Conservation (phyloP, 2,888 invertebrate genomes). For the Nemotelus nigrinus region DNA sequence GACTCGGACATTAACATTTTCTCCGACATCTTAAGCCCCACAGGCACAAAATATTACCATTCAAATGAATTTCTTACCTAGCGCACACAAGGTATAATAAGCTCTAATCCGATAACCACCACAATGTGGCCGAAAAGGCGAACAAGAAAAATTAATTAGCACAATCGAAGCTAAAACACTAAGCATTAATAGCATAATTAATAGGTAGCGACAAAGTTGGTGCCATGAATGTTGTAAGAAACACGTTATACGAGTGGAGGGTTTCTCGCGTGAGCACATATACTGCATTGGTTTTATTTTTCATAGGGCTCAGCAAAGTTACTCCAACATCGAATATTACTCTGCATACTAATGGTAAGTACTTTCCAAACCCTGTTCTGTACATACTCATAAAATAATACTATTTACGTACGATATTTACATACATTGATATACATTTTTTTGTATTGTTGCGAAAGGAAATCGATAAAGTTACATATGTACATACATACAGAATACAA, state of each 20-base stretch:
- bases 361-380: too few species aligned
- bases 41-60: too few species aligned
- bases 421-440: conserved; percentile 16
- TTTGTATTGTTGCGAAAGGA: neutral
- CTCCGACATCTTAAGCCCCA: too few species aligned
- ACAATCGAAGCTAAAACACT: conserved; percentile 33
- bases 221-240: neutral
- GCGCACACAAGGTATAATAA: conserved; percentile 1
- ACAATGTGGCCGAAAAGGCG: neutral
- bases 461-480: neutral
- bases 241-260: conserved; percentile 19
- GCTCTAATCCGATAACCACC: conserved; percentile 29
- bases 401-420: conserved; percentile 9
- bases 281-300: neutral
- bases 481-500: neutral
- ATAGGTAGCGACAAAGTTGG: conserved; percentile 13
- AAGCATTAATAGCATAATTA: conserved; percentile 44
- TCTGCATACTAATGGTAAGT: neutral
- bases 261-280: conserved; percentile 24
- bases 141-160: conserved; percentile 35
- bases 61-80: neutral
- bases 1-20: too few species aligned
- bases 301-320: neutral
- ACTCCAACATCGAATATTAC: conserved; percentile 23
- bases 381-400: neutral